phyloP scores from a whole-genome alignment of 2,113 vertebrate genomes.

The Crypturellus undulatus region DNA sequence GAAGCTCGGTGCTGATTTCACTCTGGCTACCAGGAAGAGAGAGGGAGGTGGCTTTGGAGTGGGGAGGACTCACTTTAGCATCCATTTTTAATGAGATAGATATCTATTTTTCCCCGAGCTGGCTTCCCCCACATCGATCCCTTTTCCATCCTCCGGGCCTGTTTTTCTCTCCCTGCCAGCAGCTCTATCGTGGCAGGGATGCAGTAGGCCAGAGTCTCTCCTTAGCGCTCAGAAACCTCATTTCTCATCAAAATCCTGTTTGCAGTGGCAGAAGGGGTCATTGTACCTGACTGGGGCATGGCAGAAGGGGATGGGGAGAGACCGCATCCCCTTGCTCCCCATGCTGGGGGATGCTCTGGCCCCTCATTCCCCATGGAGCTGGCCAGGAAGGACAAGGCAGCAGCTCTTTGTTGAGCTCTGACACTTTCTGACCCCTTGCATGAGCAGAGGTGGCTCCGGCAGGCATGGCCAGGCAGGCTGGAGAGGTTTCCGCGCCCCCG shows the following conservation, averaged over 20 bases:
- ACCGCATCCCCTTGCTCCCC: accelerated
- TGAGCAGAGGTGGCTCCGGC: not conserved
- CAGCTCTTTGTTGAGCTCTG: not conserved
- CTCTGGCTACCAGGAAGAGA: slow-evolving; percentile 53
- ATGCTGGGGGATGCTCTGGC: accelerated
- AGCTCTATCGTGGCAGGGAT: accelerated
- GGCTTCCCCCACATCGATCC: slow-evolving; percentile 67
- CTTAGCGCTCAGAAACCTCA: not conserved
- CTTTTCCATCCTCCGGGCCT: not conserved
- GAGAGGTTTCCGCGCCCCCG: not conserved
- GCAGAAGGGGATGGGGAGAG: not conserved
- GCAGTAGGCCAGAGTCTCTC: not conserved
- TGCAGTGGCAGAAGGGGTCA: too few relatives aligned
- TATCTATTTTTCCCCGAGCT: slow-evolving; percentile 73
- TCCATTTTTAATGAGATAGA: slow-evolving; percentile 71
- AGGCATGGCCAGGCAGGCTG: too few relatives aligned
- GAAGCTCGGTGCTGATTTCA: slow-evolving; percentile 61
- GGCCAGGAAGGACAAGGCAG: not conserved
- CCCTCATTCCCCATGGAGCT: too few relatives aligned
- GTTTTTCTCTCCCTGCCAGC: not conserved
- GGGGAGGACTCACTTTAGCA: slow-evolving; percentile 48
- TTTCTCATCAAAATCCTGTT: not conserved
- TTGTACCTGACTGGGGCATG: accelerated
- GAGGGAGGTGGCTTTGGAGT: slow-evolving; percentile 63
- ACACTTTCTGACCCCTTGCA: not conserved